phyloP scores from a whole-genome alignment of 2,797 vertebrate species.

The Salarias fasciatus region DNA sequence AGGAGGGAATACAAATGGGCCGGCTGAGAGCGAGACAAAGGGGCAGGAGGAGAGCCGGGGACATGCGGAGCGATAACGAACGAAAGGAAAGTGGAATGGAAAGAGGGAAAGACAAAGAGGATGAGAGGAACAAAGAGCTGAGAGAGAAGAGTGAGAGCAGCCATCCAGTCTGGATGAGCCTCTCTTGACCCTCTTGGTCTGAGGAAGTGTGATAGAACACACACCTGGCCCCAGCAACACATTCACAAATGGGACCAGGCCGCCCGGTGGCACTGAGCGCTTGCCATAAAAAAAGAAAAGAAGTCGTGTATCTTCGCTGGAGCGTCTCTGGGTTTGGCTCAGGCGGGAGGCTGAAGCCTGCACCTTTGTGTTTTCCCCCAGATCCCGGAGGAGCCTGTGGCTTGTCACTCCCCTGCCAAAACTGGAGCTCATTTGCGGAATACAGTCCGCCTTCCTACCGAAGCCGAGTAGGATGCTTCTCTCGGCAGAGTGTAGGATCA shows the following conservation, averaged over 20 bases:
- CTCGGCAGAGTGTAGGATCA: constrained; percentile 57
- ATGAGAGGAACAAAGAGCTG: constrained; percentile 37
- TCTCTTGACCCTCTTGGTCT: constrained; percentile 61
- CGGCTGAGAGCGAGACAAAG: constrained; percentile 28
- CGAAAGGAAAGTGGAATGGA: constrained; percentile 17
- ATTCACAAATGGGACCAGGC: constrained; percentile 45
- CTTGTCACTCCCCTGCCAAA: constrained; percentile 73
- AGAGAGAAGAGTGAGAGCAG: constrained; percentile 32
- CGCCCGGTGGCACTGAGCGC: constrained; percentile 20
- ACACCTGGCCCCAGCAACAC: constrained; percentile 26
- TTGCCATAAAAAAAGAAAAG: constrained; percentile 3
- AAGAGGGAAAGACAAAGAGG: constrained; percentile 21
- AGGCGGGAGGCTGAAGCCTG: constrained; percentile 36
- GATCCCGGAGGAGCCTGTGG: constrained; percentile 42
- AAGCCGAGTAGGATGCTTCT: constrained; percentile 34
- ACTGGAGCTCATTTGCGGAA: constrained; percentile 75
- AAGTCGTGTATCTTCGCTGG: constrained; percentile 41
- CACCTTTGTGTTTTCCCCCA: constrained; percentile 37
- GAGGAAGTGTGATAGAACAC: constrained; percentile 41
- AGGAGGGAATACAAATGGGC: constrained; percentile 53
- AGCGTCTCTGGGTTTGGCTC: constrained; percentile 50
- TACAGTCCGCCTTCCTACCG: constrained; percentile 32
- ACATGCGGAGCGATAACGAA: constrained; percentile 26
- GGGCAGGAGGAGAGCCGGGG: constrained; percentile 3
- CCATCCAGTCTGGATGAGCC: constrained; percentile 43